Conservation (phyloP, 2,113 vertebrate genomes). For the Tilapia sparmanii region DNA sequence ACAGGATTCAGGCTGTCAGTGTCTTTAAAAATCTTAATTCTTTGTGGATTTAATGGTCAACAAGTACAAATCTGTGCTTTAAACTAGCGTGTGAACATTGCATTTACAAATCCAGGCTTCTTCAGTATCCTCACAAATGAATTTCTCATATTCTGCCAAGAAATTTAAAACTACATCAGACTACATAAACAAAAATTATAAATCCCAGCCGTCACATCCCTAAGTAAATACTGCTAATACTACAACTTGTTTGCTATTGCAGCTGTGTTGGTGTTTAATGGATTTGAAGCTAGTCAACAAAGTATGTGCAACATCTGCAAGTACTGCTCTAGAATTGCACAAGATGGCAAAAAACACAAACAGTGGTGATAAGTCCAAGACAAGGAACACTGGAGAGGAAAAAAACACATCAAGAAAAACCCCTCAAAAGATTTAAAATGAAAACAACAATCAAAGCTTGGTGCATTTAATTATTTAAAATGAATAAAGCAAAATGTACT, state of each 20-base stretch:
- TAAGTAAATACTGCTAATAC: background rate
- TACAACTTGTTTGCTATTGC: background rate
- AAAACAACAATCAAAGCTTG: background rate
- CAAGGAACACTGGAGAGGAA: fast-evolving
- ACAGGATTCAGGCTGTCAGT: background rate
- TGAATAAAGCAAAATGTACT: background rate
- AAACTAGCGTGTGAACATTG: fast-evolving
- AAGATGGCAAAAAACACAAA: background rate
- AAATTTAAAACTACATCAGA: background rate
- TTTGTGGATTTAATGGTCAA: background rate
- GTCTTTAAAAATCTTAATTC: background rate
- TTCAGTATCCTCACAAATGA: background rate
- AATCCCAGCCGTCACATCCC: background rate
- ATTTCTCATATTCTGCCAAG: background rate
- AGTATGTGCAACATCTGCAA: background rate
- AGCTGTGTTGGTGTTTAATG: background rate
- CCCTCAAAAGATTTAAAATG: background rate
- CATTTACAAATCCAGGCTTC: background rate
- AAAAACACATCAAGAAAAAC: background rate
- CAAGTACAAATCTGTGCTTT: background rate
- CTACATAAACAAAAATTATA: background rate
- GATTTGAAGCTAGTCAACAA: background rate
- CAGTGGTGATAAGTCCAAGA: fast-evolving
- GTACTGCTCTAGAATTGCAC: background rate
- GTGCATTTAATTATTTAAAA: background rate